A percentile compares a stretch with the other conserved stretches of the same genome.
Evolutionary conservation across 1,140 invertebrate species (phyloP).

Genomic region (Metaphire vulgaris): DNA sequence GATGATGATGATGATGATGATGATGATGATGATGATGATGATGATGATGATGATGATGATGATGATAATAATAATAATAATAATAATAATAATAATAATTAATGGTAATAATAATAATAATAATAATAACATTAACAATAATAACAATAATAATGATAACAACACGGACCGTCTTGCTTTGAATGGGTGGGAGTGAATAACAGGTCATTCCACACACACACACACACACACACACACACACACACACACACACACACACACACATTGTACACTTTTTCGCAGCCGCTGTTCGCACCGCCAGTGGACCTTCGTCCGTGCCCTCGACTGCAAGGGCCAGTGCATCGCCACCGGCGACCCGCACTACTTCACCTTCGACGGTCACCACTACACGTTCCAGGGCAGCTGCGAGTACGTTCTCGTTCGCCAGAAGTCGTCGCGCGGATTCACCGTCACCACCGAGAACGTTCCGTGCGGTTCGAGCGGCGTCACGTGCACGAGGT

Average conservation of each 20-base stretch:
- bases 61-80: neutral
- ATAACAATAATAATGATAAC: neutral
- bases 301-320: slow-evolving; percentile 58
- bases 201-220: slow-evolving; percentile 7
- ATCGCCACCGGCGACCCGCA: slow-evolving; percentile 78
- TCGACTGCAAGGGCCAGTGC: slow-evolving; percentile 52
- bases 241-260: too few species aligned
- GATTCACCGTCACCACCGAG: slow-evolving; percentile 15
- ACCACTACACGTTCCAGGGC: slow-evolving; percentile 78
- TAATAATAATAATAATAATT: too few species aligned
- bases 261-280: too few species aligned
- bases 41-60: neutral
- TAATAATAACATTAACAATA: neutral
- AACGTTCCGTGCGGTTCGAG: slow-evolving; percentile 30
- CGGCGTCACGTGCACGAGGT: slow-evolving; percentile 31
- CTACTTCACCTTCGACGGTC: slow-evolving; percentile 81
- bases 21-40: slow-evolving; percentile 17
- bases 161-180: neutral
- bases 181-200: too few species aligned
- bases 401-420: slow-evolving; percentile 76
- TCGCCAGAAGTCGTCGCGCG: neutral
- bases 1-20: slow-evolving; percentile 16
- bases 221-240: too few species aligned
- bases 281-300: slow-evolving; percentile 15
- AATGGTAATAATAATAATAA: neutral